These are phyloP conservation scores for Cyphomyrus plagiostoma DNA, from an alignment of 2,113 vertebrate genomes.

Conservation along the genomic window DNA sequence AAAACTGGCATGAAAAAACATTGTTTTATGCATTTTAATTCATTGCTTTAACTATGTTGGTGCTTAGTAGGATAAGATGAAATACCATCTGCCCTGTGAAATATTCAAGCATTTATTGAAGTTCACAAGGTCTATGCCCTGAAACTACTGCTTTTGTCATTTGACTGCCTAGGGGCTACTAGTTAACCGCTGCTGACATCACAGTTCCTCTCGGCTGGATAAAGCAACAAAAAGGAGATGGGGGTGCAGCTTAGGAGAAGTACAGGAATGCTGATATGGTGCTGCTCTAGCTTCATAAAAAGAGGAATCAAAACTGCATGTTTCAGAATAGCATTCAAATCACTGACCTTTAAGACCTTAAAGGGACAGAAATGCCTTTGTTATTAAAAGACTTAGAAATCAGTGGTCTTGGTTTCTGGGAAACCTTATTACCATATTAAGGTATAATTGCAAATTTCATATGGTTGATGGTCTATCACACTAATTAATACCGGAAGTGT, in stretches of 20 bases:
- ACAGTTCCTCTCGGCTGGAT: neutral
- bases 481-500: neutral
- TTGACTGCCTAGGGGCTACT: neutral
- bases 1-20: neutral
- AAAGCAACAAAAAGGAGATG: neutral
- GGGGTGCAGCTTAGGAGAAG: neutral
- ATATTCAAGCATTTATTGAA: neutral
- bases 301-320: neutral
- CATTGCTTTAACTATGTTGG: neutral
- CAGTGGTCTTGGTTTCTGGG: neutral
- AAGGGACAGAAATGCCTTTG: neutral
- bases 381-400: neutral
- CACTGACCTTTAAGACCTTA: neutral
- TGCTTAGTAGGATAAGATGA: neutral
- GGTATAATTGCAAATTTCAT: neutral
- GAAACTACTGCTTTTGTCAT: neutral
- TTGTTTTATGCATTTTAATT: neutral
- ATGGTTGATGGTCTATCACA: neutral
- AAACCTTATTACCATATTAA: neutral
- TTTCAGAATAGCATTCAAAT: neutral
- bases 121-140: neutral
- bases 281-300: neutral
- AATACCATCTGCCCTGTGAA: neutral
- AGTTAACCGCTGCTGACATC: neutral
- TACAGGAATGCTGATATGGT: neutral